These are phyloP conservation scores for Halichoeres trimaculatus DNA, from an alignment of 2,113 vertebrate genomes.

Conservation along the genomic window DNA sequence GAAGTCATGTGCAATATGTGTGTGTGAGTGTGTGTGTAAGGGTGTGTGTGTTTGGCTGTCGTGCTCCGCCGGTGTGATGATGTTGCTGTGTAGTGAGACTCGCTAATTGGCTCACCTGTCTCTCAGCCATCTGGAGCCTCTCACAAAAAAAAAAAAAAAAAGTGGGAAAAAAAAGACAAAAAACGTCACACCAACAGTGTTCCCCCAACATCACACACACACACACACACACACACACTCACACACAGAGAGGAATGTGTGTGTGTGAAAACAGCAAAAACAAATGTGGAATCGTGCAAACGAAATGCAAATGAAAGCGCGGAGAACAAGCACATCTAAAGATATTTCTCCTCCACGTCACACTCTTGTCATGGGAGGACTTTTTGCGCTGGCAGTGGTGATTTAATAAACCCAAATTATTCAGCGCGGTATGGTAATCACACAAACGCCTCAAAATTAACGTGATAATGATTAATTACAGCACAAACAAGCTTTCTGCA, in stretches of 20 bases:
- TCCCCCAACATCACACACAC: constrained; percentile 51
- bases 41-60: constrained; percentile 45
- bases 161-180: background rate
- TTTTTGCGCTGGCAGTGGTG: constrained; percentile 15
- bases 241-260: constrained; percentile 25
- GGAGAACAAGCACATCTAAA: constrained; percentile 6
- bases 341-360: constrained; percentile 5
- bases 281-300: constrained; percentile 25
- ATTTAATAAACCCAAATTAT: constrained; percentile 34
- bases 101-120: constrained; percentile 84
- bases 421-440: background rate
- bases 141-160: constrained; percentile 49
- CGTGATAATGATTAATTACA: constrained; percentile 41
- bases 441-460: constrained; percentile 12
- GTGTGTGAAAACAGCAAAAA: constrained; percentile 16
- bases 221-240: constrained; percentile 33
- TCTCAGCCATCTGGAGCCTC: constrained; percentile 83
- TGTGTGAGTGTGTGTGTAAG: constrained; percentile 42
- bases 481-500: background rate
- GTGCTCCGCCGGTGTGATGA: constrained; percentile 73
- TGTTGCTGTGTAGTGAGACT: constrained; percentile 78
- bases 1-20: constrained; percentile 21
- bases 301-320: constrained; percentile 34
- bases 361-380: constrained; percentile 2
- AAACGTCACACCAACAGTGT: constrained; percentile 67